Evolutionary conservation across 2,113 vertebrate genomes (phyloP), one percentile per base, ranked within the genome.

Genomic region (Hyperopisus bebe): DNA sequence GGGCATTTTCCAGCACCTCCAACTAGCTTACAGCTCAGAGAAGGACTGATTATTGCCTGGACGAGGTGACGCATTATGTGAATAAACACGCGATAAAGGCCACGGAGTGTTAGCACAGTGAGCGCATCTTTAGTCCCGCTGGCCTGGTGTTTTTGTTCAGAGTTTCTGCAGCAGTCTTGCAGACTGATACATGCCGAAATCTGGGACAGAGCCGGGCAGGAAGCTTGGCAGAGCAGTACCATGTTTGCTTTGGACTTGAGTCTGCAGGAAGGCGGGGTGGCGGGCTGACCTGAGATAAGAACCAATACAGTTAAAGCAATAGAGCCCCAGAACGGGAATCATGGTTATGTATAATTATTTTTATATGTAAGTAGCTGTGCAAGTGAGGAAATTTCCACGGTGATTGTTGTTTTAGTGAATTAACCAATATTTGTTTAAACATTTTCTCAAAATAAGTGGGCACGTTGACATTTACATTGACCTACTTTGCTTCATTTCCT

Each of bases 181-280:
- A 3, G 21, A 84, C 19, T 46, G 80, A 39, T 11, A n/a, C 82
- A n/a, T 21, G 3, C 5, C 2, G 31, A n/a, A 84, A 84, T 85
- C 82, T 85, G 46, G 82, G 82, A 85, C 50, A 35, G 83, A 82
- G 21, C 2, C 6, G 24, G 44, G 62, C 39, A 77, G 50, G 35
- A 47, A 77, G 70, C 70, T 90, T 90, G 3, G 46, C 89, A 24
- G 19, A 84, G 39, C 35, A n/a, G 58, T 55, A 88, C 51, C n/a
- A 74, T 89, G 85, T 89, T 91, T 91, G 85, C 19, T 87, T 91
- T 91, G 90, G 88, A 89, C 55, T 35, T 3, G 31, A 17, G 11
- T 55, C n/a, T 15, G 85, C n/a, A 84, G 91, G 66, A 91, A 86
- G 55, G 86, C 35, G 47, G 90, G 85, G 15, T 66, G 51, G 11